Evolutionary conservation across 2,888 invertebrate species (phyloP).

Genomic region (Strigamia transsilvanica): DNA sequence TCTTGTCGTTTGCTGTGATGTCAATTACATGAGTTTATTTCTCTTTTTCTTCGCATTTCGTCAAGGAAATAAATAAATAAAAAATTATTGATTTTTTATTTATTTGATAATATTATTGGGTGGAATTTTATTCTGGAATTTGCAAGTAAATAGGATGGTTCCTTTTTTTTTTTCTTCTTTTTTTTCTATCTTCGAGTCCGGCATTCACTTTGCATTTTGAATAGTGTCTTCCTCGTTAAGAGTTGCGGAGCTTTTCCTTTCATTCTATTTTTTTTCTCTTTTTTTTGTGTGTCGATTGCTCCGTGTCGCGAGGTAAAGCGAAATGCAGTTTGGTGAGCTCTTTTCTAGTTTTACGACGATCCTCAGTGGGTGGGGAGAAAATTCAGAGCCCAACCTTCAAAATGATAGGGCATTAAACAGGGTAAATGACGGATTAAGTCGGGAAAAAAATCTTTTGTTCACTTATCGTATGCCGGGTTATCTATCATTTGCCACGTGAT

Average conservation of each 20-base stretch:
- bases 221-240: conserved; percentile 44
- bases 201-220: conserved; percentile 40
- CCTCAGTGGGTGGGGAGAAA: conserved; percentile 43
- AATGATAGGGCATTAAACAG: conserved; percentile 49
- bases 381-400: conserved; percentile 47
- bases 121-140: neutral
- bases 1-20: neutral
- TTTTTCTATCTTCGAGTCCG: neutral
- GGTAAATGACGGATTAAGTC: conserved; percentile 45
- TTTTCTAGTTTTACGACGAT: conserved; percentile 45
- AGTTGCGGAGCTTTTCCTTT: conserved; percentile 25
- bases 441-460: conserved; percentile 41
- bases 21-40: neutral
- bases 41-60: neutral
- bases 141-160: neutral
- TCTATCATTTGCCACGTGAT: conserved; percentile 43
- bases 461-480: conserved; percentile 18
- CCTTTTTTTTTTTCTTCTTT: neutral
- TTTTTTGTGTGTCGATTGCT: conserved; percentile 29
- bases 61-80: neutral
- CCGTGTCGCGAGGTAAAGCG: conserved; percentile 32
- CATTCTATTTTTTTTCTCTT: conserved; percentile 6
- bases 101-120: neutral
- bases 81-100: neutral
- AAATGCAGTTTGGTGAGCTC: conserved; percentile 41